These are phyloP conservation scores for Gasterosteus aculeatus DNA, from an alignment of 2,113 vertebrate genomes.

Conservation along the genomic window DNA sequence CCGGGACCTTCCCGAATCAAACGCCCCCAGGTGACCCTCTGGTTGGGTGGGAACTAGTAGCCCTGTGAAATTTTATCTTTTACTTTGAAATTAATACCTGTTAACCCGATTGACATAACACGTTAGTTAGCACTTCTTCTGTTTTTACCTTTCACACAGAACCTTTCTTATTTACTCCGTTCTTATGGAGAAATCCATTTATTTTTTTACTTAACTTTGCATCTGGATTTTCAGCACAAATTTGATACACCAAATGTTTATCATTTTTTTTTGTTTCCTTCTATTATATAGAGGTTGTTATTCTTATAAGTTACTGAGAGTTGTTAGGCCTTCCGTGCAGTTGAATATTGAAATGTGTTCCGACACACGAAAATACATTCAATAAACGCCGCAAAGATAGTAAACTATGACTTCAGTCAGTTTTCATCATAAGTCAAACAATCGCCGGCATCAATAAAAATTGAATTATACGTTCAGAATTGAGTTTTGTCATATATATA, in stretches of 20 bases:
- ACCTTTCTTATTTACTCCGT: not conserved
- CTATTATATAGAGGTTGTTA: no score
- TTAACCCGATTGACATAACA: slow-evolving; percentile 27
- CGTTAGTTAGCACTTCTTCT: slow-evolving; percentile 4
- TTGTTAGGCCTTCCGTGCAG: not conserved
- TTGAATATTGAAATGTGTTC: slow-evolving; percentile 8
- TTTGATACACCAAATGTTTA: slow-evolving; percentile 20
- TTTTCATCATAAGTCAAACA: slow-evolving; percentile 51
- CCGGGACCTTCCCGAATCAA: slow-evolving; percentile 67
- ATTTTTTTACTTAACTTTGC: slow-evolving; percentile 6
- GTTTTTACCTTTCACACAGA: not conserved
- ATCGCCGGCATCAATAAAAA: slow-evolving; percentile 27
- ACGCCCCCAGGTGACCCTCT: slow-evolving; percentile 45
- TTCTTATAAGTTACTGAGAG: no score
- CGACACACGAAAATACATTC: slow-evolving; percentile 26
- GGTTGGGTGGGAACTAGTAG: slow-evolving; percentile 47
- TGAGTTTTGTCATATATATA: slow-evolving; percentile 11
- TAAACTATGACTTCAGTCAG: slow-evolving; percentile 41
- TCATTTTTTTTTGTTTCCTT: not conserved
- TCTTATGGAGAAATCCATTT: slow-evolving; percentile 24
- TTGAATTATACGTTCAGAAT: slow-evolving; percentile 34
- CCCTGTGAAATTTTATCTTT: slow-evolving; percentile 15
- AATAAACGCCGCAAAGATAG: slow-evolving; percentile 24
- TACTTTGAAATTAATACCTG: slow-evolving; percentile 17
- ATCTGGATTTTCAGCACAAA: slow-evolving; percentile 27